These are phyloP conservation scores for Selenia dentaria DNA, from an alignment of 2,888 invertebrate genomes.

Conservation along the genomic window DNA sequence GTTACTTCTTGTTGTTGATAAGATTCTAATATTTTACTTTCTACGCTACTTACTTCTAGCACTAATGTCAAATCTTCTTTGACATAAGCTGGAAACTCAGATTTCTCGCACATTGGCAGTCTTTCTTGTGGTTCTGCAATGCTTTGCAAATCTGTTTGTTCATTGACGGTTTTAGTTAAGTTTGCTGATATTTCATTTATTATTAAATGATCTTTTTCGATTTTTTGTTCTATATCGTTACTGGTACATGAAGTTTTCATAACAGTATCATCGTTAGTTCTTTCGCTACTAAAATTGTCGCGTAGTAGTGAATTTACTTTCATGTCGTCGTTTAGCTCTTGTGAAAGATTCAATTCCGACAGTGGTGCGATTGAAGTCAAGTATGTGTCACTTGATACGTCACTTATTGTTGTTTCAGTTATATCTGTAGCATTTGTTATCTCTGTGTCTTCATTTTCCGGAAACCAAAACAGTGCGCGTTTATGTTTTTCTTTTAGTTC, in stretches of 20 bases:
- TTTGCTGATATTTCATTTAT: neutral
- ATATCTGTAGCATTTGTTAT: neutral
- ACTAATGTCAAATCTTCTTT: neutral
- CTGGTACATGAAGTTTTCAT: neutral
- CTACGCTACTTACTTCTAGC: neutral
- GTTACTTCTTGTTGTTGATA: too few species aligned
- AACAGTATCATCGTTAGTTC: neutral
- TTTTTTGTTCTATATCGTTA: neutral
- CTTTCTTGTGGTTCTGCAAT: neutral
- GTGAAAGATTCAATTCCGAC: neutral
- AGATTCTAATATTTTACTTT: neutral
- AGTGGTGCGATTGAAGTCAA: neutral
- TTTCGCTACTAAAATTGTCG: constrained; percentile 1
- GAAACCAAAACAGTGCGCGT: constrained; percentile 67
- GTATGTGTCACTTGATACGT: neutral
- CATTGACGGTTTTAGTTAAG: neutral
- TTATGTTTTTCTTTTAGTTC: constrained; percentile 67
- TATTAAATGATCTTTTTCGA: neutral
- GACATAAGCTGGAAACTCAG: neutral
- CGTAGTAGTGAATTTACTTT: neutral
- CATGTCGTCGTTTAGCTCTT: neutral
- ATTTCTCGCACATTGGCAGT: neutral
- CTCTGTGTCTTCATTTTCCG: constrained; percentile 50
- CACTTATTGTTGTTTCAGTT: neutral
- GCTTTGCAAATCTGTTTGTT: neutral